Base-by-base conservation (phyloP, 2,888 invertebrate species). In the Drosophila kuntzei region DNA sequence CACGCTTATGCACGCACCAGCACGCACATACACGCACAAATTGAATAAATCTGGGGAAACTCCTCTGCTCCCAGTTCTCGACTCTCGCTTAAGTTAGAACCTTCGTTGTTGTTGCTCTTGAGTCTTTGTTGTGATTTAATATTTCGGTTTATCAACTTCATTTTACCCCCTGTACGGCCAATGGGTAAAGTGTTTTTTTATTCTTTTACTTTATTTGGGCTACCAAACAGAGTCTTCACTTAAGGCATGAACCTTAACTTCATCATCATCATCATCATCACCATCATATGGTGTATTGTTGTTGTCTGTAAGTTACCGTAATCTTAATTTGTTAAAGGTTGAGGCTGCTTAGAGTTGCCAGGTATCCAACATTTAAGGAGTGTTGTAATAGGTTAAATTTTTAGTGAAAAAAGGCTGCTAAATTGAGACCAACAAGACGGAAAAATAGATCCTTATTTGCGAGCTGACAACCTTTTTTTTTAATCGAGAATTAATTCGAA, bases 81-180 rank as follows among this genome's bases (percentile, higher is more conserved):
- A 14, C 4, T n/a, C 14, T 8, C 29, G 18, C 2, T 43, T 11
- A 11, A 16, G 25, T 37, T 11, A 25, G 25, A 29, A 3, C 69
- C 36, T 18, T 39, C 39, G 20, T 16, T 8, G 9, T 9, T 7
- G 39, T 59, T 22, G 16, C 32, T n/a, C 29, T 55, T 71, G 49
- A 71, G 72, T 54, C 62, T 69, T 75, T 75, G 59, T 70, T 77
- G 64, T 79, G 80, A 80, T 79, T 76, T 74, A 68, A 82, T 79
- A 80, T 70, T 76, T 80, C 68, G 66, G 66, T 73, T 78, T 76
- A 81, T 76, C 64, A 74, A 71, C 64, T 76, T 59, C 18, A 63
- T 55, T 67, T 55, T 25, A 54, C 43, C 36, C 66, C 22, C 54
- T 49, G 12, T 12, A 29, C 16, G 11, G 29, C 3, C 34, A 50